These are phyloP conservation scores for Orchestia grillus DNA, from an alignment of 1,140 invertebrate genomes.

Conservation along the genomic window DNA sequence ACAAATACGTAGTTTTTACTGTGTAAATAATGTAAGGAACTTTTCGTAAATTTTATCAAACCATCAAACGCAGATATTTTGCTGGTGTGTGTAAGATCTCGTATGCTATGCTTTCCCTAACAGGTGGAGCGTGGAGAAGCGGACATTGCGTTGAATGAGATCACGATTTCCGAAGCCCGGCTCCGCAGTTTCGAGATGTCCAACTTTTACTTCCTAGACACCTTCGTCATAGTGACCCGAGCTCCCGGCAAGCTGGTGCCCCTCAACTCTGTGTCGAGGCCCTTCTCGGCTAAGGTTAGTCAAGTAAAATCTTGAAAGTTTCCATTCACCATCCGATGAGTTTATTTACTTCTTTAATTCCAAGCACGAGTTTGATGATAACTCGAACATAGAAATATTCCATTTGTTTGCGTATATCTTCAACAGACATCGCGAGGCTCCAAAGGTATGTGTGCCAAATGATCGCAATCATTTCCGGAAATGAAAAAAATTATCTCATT, in stretches of 20 bases:
- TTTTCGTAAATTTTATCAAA: too few species aligned
- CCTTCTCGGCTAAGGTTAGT: not conserved
- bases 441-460: too few species aligned
- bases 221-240: not conserved
- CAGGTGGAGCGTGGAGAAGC: not conserved
- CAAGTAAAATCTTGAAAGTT: not conserved
- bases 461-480: too few species aligned
- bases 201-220: constrained; percentile 25
- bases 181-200: not conserved
- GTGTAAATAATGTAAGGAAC: too few species aligned
- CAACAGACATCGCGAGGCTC: too few species aligned
- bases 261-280: not conserved
- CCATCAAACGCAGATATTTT: too few species aligned
- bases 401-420: too few species aligned
- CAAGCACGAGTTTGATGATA: too few species aligned
- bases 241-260: constrained; percentile 16
- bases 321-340: not conserved
- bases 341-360: not conserved
- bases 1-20: too few species aligned
- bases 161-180: not conserved
- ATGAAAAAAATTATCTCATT: too few species aligned
- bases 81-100: not conserved
- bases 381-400: too few species aligned
- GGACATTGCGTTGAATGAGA: not conserved
- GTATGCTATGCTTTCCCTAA: not conserved